These are phyloP conservation scores for Dendrolimus houi DNA, from an alignment of 2,888 invertebrate species.

Conservation along the genomic window DNA sequence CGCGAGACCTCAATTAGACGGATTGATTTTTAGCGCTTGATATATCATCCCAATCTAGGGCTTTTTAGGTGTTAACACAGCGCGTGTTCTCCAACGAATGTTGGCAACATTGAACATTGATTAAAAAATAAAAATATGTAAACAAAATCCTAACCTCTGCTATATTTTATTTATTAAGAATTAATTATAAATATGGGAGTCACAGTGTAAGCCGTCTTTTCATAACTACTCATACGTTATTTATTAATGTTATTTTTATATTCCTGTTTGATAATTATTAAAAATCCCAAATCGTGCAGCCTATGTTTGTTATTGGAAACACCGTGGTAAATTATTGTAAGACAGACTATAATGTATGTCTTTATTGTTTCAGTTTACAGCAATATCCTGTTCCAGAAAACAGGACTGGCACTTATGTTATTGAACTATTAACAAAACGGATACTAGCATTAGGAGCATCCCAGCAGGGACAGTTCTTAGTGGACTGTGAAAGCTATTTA, in stretches of 20 bases:
- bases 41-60: not conserved
- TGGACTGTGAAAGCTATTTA: conserved; percentile 96
- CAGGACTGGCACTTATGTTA: conserved; percentile 91
- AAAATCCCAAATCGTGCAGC: too few relatives aligned
- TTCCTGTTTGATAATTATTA: too few relatives aligned
- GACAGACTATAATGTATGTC: not conserved
- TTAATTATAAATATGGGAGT: conserved; percentile 71
- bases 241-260: too few relatives aligned
- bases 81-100: too few relatives aligned
- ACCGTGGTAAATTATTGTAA: too few relatives aligned
- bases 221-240: too few relatives aligned
- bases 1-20: too few relatives aligned
- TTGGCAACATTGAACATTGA: too few relatives aligned
- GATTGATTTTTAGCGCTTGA: not conserved
- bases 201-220: conserved; percentile 68
- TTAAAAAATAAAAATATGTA: not conserved
- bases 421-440: conserved; percentile 91
- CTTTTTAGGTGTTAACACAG: too few relatives aligned
- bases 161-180: too few relatives aligned
- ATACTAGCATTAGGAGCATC: conserved; percentile 90
- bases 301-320: too few relatives aligned
- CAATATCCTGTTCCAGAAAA: conserved; percentile 92
- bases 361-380: conserved; percentile 77
- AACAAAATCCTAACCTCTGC: not conserved
- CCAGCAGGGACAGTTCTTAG: conserved; percentile 92